Percentiles rank a stretch among this genome's conserved stretches.
Evolutionary conservation across 2,888 invertebrate species (phyloP).

Genomic region (Xestia ashworthii): DNA sequence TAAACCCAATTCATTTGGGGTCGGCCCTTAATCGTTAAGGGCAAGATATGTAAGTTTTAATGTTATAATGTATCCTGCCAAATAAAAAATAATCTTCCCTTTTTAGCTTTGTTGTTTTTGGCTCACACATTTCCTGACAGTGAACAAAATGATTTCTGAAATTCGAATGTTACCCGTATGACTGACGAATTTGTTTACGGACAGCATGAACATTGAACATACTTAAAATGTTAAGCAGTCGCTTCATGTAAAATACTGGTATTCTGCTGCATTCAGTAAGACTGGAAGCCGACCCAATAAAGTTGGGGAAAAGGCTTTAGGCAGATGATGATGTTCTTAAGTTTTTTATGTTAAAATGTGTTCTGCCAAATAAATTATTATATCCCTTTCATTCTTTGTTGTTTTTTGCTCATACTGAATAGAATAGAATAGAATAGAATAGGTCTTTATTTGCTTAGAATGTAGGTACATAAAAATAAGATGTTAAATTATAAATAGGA

Average conservation of each 20-base stretch:
- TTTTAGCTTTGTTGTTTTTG: background rate
- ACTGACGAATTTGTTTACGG: constrained; percentile 38
- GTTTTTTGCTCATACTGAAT: background rate
- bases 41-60: background rate
- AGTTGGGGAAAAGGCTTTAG: too few relatives aligned
- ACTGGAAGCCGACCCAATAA: too few relatives aligned
- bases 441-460: too few relatives aligned
- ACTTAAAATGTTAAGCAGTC: too few relatives aligned
- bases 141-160: constrained; percentile 9
- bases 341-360: background rate
- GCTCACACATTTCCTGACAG: background rate
- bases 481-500: too few relatives aligned
- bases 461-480: too few relatives aligned
- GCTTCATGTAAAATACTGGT: too few relatives aligned
- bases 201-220: background rate
- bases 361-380: background rate
- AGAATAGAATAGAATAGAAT: too few relatives aligned
- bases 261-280: too few relatives aligned
- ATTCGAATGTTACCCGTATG: background rate
- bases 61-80: background rate
- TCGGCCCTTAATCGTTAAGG: too few relatives aligned
- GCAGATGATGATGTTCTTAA: too few relatives aligned
- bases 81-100: background rate
- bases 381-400: background rate
- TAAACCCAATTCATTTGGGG: too few relatives aligned